A percentile compares a stretch with the other conserved stretches of the same genome.
These are phyloP conservation scores for Hyperoplus immaculatus DNA, from an alignment of 2,797 vertebrate species.

Conservation along the genomic window DNA sequence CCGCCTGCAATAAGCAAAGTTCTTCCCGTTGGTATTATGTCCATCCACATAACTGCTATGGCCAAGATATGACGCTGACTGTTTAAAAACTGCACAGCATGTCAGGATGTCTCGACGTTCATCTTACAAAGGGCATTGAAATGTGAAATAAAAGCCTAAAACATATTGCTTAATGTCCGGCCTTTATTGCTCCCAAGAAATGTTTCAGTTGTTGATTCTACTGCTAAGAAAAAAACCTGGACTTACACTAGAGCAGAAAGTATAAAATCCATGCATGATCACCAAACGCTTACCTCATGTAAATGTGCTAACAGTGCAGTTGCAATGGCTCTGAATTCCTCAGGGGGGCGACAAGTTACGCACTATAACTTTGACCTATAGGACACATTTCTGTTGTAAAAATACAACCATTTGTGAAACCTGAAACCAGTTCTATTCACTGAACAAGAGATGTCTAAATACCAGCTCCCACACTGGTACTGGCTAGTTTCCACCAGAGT, in stretches of 20 bases:
- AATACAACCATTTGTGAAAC: background rate
- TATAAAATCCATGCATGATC: no score
- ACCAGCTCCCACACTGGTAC: background rate
- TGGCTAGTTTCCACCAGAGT: constrained; percentile 19
- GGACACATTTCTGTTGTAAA: background rate
- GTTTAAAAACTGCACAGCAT: constrained; percentile 54
- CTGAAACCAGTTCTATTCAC: background rate
- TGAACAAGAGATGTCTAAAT: background rate
- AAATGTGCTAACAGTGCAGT: no score
- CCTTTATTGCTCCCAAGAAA: constrained; percentile 14
- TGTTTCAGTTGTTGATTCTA: no score
- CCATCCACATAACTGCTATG: constrained; percentile 22
- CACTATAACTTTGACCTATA: background rate
- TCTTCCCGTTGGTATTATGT: constrained; percentile 33
- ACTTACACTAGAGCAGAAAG: no score
- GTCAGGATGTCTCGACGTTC: constrained; percentile 43
- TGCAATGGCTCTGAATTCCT: no score
- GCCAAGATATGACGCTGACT: constrained; percentile 52
- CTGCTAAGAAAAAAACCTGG: no score
- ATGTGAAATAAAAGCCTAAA: constrained; percentile 74
- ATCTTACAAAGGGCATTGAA: constrained; percentile 56
- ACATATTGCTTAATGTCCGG: constrained; percentile 1
- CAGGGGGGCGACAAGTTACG: no score
- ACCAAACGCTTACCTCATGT: no score
- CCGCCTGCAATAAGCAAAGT: constrained; percentile 61